Evolutionary conservation across 2,113 vertebrate species (phyloP).

Genomic region (Sprattus sprattus): DNA sequence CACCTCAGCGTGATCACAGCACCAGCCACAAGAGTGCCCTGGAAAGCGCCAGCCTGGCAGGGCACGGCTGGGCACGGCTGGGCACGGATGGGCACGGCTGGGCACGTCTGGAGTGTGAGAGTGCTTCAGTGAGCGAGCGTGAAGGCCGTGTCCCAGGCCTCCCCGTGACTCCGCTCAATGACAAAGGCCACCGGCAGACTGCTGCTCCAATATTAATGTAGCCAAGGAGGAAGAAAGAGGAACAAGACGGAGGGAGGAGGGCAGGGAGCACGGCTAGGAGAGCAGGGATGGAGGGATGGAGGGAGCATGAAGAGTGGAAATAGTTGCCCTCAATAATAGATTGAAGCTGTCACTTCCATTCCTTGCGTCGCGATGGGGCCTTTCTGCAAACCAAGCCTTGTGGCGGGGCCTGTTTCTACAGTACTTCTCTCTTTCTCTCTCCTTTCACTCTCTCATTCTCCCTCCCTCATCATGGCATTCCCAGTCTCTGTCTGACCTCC

Average conservation of each 20-base stretch:
- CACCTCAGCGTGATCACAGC: background rate
- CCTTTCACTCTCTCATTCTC: background rate
- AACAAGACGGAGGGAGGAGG: background rate
- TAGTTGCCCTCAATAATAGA: constrained; percentile 5
- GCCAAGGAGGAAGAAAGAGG: background rate
- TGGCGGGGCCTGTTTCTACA: background rate
- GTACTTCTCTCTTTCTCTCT: background rate
- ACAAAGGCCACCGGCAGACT: constrained; percentile 2
- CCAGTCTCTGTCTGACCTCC: background rate
- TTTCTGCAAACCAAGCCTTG: background rate
- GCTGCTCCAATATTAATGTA: constrained; percentile 13
- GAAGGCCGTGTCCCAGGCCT: background rate
- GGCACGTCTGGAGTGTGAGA: background rate
- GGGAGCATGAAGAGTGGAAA: constrained; percentile 3
- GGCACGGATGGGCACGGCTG: background rate
- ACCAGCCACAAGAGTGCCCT: background rate
- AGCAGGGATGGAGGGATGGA: constrained; percentile 41
- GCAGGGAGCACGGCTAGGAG: background rate
- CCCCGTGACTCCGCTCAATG: background rate
- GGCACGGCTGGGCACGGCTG: background rate
- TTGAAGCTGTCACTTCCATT: background rate
- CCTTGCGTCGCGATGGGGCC: background rate
- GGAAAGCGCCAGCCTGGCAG: background rate
- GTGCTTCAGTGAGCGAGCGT: background rate
- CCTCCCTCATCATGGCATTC: background rate